Evolutionary conservation across 2,797 vertebrate genomes (phyloP).

Genomic region (Neoniphon sammara): DNA sequence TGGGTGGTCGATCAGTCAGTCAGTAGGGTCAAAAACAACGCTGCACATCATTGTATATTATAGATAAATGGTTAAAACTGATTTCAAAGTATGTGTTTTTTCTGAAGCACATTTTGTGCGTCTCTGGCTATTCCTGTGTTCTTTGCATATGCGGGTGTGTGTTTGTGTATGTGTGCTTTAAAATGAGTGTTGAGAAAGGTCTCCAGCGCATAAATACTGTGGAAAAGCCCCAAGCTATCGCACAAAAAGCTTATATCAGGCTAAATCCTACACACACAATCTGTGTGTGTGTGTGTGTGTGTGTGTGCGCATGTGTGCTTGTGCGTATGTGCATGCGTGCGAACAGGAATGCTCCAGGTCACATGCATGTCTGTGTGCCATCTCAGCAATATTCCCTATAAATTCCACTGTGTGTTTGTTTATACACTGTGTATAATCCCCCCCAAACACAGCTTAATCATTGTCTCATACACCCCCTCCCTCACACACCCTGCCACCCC

Average conservation of each 20-base stretch:
- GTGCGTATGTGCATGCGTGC: constrained; percentile 1
- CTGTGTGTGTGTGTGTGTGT: neutral
- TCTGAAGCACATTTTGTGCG: constrained; percentile 1
- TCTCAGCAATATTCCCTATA: constrained; percentile 38
- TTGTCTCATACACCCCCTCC: constrained; percentile 29
- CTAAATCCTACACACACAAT: constrained; percentile 8
- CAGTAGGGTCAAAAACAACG: no score
- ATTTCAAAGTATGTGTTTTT: no score
- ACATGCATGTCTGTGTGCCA: neutral
- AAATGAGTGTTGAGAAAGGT: neutral
- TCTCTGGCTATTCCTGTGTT: neutral
- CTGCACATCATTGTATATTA: no score
- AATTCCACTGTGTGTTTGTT: constrained; percentile 54
- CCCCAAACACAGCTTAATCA: constrained; percentile 58
- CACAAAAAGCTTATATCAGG: constrained; percentile 17
- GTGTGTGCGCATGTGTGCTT: neutral
- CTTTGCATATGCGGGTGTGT: neutral
- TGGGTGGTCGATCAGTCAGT: no score
- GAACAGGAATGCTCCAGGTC: constrained; percentile 9
- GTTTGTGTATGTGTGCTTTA: constrained; percentile 4
- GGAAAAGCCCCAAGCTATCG: neutral
- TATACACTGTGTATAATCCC: constrained; percentile 42
- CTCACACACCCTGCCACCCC: neutral
- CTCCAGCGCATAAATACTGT: neutral
- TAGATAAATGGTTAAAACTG: no score